Evolutionary conservation across 2,888 invertebrate species (phyloP).

Genomic region (Conops quadrifasciatus): DNA sequence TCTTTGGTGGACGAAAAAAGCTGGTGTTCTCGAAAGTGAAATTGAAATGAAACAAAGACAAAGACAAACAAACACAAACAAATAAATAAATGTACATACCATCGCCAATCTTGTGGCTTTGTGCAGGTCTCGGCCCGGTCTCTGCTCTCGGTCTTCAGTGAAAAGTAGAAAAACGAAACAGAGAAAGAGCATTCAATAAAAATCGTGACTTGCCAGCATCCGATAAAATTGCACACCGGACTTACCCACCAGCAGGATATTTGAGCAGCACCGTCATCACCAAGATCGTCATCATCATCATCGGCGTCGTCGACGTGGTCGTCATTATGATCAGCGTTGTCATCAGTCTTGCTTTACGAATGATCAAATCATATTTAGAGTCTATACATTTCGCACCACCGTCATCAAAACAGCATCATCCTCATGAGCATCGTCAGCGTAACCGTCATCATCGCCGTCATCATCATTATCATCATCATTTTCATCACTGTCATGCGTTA

Average conservation of each 20-base stretch:
- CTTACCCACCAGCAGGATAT: constrained; percentile 64
- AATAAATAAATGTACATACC: not conserved
- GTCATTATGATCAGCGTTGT: not conserved
- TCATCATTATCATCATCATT: not conserved
- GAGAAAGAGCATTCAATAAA: constrained; percentile 35
- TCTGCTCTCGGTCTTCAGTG: not conserved
- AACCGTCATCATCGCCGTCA: not conserved
- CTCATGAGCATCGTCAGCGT: not conserved
- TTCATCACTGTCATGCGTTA: constrained; percentile 3
- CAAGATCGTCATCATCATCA: constrained; percentile 40
- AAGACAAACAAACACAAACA: not conserved
- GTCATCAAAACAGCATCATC: too few relatives aligned
- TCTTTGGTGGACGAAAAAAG: too few relatives aligned
- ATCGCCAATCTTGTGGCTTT: not conserved
- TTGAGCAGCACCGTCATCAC: constrained; percentile 54
- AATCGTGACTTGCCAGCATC: constrained; percentile 62
- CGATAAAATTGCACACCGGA: constrained; percentile 57
- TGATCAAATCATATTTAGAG: too few relatives aligned
- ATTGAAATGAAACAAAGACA: not conserved
- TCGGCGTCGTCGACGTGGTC: not conserved
- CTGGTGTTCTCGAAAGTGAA: not conserved
- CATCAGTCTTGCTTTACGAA: not conserved
- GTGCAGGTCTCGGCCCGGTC: not conserved
- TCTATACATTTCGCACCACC: too few relatives aligned
- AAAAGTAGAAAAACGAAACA: constrained; percentile 14